Conservation (phyloP, 2,797 vertebrate species). For the Sebastes matsubarae region DNA sequence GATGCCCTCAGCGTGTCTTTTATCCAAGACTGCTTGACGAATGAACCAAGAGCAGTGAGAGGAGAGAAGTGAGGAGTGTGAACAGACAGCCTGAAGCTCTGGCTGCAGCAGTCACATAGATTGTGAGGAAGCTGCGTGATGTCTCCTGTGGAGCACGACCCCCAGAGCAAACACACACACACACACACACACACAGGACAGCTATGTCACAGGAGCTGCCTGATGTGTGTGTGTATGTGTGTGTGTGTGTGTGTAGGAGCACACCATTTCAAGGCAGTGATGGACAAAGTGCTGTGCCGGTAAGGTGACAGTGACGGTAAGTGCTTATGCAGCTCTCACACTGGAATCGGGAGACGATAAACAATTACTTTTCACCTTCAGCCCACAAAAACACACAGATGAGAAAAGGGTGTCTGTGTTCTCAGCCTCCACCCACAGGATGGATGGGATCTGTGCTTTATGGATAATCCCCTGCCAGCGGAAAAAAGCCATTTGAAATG, state of each 20-base stretch:
- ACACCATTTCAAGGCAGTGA: constrained; percentile 1
- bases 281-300: constrained; percentile 36
- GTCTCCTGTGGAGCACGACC: constrained; percentile 49
- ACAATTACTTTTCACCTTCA: constrained; percentile 70
- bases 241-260: neutral
- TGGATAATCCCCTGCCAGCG: constrained; percentile 15
- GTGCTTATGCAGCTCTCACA: constrained; percentile 46
- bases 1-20: constrained; percentile 20
- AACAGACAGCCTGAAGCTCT: constrained; percentile 64
- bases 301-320: constrained; percentile 17
- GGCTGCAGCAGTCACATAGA: constrained; percentile 77
- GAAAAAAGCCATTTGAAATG: constrained; percentile 36
- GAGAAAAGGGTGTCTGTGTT: constrained; percentile 9
- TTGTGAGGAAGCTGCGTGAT: constrained; percentile 67
- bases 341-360: constrained; percentile 43
- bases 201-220: constrained; percentile 12
- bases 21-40: constrained; percentile 1
- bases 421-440: neutral
- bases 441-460: constrained; percentile 18
- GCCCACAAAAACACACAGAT: constrained; percentile 22
- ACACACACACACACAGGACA: constrained; percentile 25
- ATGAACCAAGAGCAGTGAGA: constrained; percentile 18
- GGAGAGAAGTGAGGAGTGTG: constrained; percentile 44
- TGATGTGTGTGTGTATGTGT: neutral
- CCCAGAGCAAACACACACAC: constrained; percentile 47